Evolutionary conservation across 1,140 invertebrate genomes (phyloP).

Genomic region (Drosophila sturtevanti): DNA sequence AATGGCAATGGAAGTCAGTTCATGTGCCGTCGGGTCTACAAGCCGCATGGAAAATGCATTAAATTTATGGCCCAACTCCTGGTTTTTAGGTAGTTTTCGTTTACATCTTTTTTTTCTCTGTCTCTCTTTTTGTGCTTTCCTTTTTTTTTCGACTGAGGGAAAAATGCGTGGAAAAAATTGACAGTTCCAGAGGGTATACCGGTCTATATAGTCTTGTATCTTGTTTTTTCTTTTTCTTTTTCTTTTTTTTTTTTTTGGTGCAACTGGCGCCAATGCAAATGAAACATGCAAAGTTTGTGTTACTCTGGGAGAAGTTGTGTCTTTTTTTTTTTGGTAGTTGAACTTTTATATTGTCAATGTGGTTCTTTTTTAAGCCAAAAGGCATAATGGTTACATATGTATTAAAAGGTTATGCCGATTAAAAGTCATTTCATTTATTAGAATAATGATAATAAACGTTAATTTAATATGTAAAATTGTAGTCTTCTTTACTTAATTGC

Average conservation of each 20-base stretch:
- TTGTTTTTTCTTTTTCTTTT: background rate
- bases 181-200: constrained; percentile 25
- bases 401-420: too few relatives aligned
- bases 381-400: too few relatives aligned
- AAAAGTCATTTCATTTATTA: too few relatives aligned
- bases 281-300: constrained; percentile 20
- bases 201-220: constrained; percentile 13
- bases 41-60: constrained; percentile 67
- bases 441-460: too few relatives aligned
- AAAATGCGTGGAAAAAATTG: constrained; percentile 58
- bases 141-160: constrained; percentile 4
- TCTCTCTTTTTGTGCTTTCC: constrained; percentile 3
- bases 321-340: background rate
- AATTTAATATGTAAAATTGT: too few relatives aligned
- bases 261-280: constrained; percentile 67
- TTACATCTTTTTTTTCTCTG: background rate
- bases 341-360: too few relatives aligned
- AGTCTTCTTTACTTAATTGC: too few relatives aligned
- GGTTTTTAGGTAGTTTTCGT: constrained; percentile 5
- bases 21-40: constrained; percentile 23
- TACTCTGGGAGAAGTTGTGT: background rate
- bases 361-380: too few relatives aligned
- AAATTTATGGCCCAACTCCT: constrained; percentile 64
- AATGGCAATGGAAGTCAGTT: constrained; percentile 19
- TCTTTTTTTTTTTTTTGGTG: background rate